These are phyloP conservation scores for Seira ritae DNA, from an alignment of 2,888 invertebrate genomes.

Conservation along the genomic window DNA sequence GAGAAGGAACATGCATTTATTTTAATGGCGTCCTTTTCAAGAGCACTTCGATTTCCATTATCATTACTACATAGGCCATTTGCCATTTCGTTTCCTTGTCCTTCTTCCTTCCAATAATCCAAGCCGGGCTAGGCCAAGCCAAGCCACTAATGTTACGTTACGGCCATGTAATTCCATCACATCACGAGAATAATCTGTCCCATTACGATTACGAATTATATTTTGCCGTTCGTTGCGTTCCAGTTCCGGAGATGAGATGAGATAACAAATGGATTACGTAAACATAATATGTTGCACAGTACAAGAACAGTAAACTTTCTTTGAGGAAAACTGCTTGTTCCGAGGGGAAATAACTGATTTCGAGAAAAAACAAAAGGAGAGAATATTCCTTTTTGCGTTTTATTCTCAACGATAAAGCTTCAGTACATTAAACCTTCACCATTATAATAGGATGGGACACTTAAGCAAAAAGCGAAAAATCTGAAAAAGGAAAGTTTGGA, in stretches of 20 bases:
- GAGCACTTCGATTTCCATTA: slow-evolving; percentile 46
- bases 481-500: slow-evolving; percentile 43
- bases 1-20: neutral
- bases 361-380: slow-evolving; percentile 24
- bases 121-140: no score
- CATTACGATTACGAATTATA: slow-evolving; percentile 60
- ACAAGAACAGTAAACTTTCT: no score
- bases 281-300: no score
- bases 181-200: slow-evolving; percentile 60
- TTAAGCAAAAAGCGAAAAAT: slow-evolving; percentile 35
- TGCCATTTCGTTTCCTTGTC: slow-evolving; percentile 36
- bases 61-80: slow-evolving; percentile 29
- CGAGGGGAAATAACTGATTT: no score
- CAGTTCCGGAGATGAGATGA: no score
- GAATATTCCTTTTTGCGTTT: slow-evolving; percentile 5
- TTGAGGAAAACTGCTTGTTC: no score
- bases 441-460: slow-evolving; percentile 55
- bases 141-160: slow-evolving; percentile 57
- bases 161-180: no score
- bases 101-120: no score
- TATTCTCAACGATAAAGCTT: slow-evolving; percentile 43
- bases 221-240: no score
- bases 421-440: slow-evolving; percentile 54
- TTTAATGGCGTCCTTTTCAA: no score
- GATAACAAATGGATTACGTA: no score